Evolutionary conservation across 2,797 vertebrate species (phyloP), one percentile per base, ranked within the genome.

Genomic region (Pelochelys cantorii): DNA sequence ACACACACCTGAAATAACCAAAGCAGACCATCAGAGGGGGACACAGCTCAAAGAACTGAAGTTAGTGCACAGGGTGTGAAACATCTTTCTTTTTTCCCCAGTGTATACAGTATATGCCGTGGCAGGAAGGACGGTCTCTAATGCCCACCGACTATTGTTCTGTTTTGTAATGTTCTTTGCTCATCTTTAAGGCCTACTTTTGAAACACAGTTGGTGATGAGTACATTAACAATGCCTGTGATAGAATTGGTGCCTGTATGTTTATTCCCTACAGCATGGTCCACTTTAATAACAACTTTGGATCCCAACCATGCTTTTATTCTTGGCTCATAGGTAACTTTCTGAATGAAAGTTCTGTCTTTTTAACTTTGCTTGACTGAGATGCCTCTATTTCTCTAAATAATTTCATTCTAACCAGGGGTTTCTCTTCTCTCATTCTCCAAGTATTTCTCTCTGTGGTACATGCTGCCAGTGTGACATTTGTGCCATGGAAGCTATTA

Each of bases 401-500:
- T 95, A 90, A 89, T 88, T 80, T 94, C 56, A 59, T 88, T 94
- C 79, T 82, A 62, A 62, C 62, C 57, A 90, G 89, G 83, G 77
- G 48, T 4, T 2, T 83, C 62, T 94, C 91, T 90, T 89, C 81
- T 90, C 83, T 81, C 71, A 90, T 95, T 90, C 18, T 93, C 37
- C 88, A 87, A 93, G 55, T 84, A 80, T 92, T 92, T 56, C 92
- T 95, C 87, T 95, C 89, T 88, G 79, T 88, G 91, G 81, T 86
- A 74, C 90, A 29, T 62, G 77, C 48, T 94, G 93, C 93, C 92
- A 96, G 65, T 95, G 91, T 78, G 79, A 93, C 86, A 93, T 97
- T 95, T 93, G 78, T 93, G 94, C 85, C 53, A 88, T 83, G 85
- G 86, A 71, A 96, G 59, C 86, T 96, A 96, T 90, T 93, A 89